Percentiles rank a stretch among this genome's conserved stretches.
These are phyloP conservation scores for Nothura maculosa DNA, from an alignment of 2,797 vertebrate genomes.

Conservation along the genomic window DNA sequence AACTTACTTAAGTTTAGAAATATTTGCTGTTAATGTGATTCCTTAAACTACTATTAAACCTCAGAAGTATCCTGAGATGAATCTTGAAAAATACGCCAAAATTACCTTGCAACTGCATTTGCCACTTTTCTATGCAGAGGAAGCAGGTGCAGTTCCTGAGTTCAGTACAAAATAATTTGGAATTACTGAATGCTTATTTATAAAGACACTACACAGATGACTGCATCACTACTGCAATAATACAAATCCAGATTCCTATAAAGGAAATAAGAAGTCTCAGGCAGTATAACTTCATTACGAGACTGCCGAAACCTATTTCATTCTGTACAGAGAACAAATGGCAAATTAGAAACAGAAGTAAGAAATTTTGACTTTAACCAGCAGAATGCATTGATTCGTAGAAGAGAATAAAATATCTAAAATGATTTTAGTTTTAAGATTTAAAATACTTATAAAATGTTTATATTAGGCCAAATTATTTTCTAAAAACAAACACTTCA, in stretches of 20 bases:
- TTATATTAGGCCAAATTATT: neutral
- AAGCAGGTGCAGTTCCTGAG: conserved; percentile 4
- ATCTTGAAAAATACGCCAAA: neutral
- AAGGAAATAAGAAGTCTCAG: neutral
- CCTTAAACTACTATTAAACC: conserved; percentile 17
- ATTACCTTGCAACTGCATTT: conserved; percentile 11
- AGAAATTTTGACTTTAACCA: neutral
- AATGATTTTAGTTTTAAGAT: neutral
- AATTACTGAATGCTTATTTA: neutral
- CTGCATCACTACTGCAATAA: neutral
- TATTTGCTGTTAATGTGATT: neutral
- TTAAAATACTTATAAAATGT: neutral
- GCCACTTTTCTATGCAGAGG: neutral
- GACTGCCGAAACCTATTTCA: neutral
- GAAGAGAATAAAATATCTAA: neutral
- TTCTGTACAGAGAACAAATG: neutral
- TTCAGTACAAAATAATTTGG: neutral
- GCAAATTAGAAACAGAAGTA: neutral
- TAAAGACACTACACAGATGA: neutral
- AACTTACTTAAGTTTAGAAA: neutral
- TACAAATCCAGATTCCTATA: neutral
- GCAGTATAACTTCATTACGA: neutral
- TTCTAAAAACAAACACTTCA: neutral
- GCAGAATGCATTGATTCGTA: neutral
- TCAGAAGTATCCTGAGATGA: conserved; percentile 13